These are phyloP conservation scores for Drosophila yakuba DNA, from an alignment of 1,140 invertebrate species.

Conservation along the genomic window DNA sequence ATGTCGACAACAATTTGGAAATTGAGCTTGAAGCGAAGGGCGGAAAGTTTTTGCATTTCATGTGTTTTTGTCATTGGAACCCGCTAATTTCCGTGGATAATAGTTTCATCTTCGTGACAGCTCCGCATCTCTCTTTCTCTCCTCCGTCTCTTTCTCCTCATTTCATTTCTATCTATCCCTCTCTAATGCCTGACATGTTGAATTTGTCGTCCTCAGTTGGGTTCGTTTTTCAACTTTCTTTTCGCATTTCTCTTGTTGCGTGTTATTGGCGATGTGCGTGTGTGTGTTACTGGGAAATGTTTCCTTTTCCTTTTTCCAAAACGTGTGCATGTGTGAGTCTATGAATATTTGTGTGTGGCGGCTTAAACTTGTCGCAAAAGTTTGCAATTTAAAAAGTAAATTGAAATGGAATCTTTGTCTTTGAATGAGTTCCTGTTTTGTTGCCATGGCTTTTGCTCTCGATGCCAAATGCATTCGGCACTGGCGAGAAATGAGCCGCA, in stretches of 20 bases:
- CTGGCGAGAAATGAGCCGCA: conserved; percentile 61
- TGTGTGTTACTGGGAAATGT: conserved; percentile 19
- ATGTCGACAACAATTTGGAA: conserved; percentile 76
- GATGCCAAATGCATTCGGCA: conserved; percentile 41
- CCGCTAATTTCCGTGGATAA: conserved; percentile 80
- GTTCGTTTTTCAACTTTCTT: conserved; percentile 57
- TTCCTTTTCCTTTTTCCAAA: conserved; percentile 35
- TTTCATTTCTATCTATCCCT: conserved; percentile 1
- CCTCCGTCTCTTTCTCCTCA: not conserved
- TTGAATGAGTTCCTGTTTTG: conserved; percentile 11
- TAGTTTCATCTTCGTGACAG: conserved; percentile 76
- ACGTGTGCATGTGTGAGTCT: not conserved
- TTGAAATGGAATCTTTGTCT: conserved; percentile 62
- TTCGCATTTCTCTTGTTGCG: conserved; percentile 68
- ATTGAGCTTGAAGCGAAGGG: conserved; percentile 62
- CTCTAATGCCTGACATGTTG: conserved; percentile 64
- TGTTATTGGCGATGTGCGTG: conserved; percentile 64
- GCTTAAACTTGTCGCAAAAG: conserved; percentile 69
- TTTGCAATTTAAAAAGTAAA: conserved; percentile 53
- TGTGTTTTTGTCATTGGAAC: conserved; percentile 72
- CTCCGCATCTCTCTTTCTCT: conserved; percentile 9
- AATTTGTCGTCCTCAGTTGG: conserved; percentile 66
- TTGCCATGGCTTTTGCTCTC: conserved; percentile 16
- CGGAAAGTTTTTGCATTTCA: conserved; percentile 73
- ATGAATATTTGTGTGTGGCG: conserved; percentile 19